phyloP scores from a whole-genome alignment of 1,140 invertebrate genomes.

The Littorina saxatilis region DNA sequence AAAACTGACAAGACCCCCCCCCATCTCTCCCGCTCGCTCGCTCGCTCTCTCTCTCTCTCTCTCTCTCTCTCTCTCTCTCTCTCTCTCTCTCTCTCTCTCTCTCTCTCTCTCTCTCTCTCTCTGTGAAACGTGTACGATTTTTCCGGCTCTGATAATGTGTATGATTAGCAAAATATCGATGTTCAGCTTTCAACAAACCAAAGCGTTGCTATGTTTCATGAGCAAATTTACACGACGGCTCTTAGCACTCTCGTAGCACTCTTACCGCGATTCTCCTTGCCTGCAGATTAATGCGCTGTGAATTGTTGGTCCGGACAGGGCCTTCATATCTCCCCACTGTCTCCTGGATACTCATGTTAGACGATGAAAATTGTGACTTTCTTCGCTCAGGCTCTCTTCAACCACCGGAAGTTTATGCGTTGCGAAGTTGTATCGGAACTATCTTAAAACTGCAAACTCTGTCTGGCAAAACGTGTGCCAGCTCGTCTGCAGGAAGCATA shows the following conservation, averaged over 20 bases:
- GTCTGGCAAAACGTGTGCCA: not conserved
- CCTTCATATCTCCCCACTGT: conserved; percentile 29
- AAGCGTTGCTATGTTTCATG: too few relatives aligned
- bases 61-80: not conserved
- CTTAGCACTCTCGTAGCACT: too few relatives aligned
- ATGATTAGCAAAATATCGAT: too few relatives aligned
- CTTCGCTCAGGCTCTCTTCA: too few relatives aligned
- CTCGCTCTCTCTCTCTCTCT: too few relatives aligned
- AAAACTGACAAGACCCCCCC: too few relatives aligned
- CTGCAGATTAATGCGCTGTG: not conserved
- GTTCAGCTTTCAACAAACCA: too few relatives aligned
- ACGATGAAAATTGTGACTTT: not conserved
- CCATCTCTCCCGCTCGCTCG: too few relatives aligned
- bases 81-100: conserved; percentile 3
- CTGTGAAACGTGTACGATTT: too few relatives aligned
- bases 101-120: conserved; percentile 11
- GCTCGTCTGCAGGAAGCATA: not conserved
- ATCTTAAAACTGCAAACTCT: not conserved
- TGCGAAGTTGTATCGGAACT: not conserved
- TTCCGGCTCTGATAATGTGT: too few relatives aligned
- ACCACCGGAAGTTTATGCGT: conserved; percentile 21
- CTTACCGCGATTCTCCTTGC: not conserved
- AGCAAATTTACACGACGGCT: too few relatives aligned
- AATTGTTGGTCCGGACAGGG: conserved; percentile 2
- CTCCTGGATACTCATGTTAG: conserved; percentile 16